phyloP scores from a whole-genome alignment of 2,888 invertebrate species.

The Cephus pulcher region DNA sequence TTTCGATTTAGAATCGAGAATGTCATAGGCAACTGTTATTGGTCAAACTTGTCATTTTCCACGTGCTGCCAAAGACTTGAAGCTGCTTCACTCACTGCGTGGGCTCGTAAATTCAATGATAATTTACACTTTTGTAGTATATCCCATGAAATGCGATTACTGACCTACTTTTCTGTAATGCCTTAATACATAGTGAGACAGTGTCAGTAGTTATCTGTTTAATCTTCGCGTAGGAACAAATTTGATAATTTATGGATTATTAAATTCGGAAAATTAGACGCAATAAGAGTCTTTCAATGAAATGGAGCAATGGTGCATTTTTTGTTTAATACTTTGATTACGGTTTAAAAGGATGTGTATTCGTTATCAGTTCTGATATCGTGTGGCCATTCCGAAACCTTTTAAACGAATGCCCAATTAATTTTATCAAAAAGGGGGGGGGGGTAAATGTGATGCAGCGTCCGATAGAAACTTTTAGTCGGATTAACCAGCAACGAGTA shows the following conservation, averaged over 20 bases:
- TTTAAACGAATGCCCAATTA: background rate
- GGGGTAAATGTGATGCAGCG: background rate
- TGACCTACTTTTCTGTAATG: background rate
- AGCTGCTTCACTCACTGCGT: background rate
- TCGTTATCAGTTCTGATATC: background rate
- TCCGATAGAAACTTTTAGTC: background rate
- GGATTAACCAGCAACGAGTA: background rate
- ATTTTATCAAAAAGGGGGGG: background rate
- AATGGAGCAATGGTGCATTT: background rate
- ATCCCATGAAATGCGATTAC: background rate
- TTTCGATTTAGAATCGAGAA: slow-evolving; percentile 28
- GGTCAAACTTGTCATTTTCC: slow-evolving; percentile 65
- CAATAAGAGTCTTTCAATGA: background rate
- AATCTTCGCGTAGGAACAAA: background rate
- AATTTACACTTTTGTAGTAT: background rate
- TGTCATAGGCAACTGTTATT: slow-evolving; percentile 53
- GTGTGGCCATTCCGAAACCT: background rate
- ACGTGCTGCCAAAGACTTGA: slow-evolving; percentile 28
- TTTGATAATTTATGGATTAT: background rate
- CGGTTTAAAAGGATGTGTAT: background rate
- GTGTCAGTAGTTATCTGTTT: background rate
- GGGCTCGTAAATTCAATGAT: background rate
- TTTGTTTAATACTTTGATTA: background rate
- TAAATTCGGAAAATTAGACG: background rate
- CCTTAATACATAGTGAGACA: background rate